phyloP scores from a whole-genome alignment of 2,113 vertebrate genomes.

The Ailurus styani region DNA sequence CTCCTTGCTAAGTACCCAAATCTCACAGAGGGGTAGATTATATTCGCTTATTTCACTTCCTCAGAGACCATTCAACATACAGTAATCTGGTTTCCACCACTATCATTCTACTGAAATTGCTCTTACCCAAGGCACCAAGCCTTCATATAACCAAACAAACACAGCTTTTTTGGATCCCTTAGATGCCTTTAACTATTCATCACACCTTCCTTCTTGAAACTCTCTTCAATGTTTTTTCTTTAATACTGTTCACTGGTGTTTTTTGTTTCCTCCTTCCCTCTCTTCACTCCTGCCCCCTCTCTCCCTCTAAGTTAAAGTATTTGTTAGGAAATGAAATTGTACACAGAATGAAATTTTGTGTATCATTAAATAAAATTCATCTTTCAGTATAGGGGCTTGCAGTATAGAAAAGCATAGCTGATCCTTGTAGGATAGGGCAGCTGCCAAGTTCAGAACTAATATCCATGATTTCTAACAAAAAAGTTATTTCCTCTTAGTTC shows the following conservation, averaged over 20 bases:
- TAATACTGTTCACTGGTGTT: not conserved
- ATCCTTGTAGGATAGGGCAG: not conserved
- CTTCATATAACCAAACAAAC: not conserved
- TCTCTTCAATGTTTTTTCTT: not conserved
- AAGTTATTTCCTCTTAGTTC: not conserved
- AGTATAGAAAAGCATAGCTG: not conserved
- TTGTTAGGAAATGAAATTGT: not conserved
- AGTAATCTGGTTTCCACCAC: not conserved
- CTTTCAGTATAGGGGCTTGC: not conserved
- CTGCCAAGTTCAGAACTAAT: not conserved
- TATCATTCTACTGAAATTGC: not conserved
- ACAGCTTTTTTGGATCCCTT: not conserved
- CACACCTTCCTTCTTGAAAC: not conserved
- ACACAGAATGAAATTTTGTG: not conserved
- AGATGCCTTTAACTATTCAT: not conserved
- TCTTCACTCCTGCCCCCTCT: too few species aligned
- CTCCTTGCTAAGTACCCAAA: not conserved
- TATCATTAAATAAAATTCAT: not conserved
- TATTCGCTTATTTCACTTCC: not conserved
- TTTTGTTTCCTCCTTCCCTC: accelerated
- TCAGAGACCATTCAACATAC: not conserved
- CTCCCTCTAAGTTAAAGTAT: not conserved
- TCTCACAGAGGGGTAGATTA: not conserved
- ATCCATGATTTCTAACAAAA: not conserved
- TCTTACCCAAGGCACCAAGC: not conserved